These are phyloP conservation scores for Spodoptera littoralis DNA, from an alignment of 2,888 invertebrate species.

Conservation along the genomic window DNA sequence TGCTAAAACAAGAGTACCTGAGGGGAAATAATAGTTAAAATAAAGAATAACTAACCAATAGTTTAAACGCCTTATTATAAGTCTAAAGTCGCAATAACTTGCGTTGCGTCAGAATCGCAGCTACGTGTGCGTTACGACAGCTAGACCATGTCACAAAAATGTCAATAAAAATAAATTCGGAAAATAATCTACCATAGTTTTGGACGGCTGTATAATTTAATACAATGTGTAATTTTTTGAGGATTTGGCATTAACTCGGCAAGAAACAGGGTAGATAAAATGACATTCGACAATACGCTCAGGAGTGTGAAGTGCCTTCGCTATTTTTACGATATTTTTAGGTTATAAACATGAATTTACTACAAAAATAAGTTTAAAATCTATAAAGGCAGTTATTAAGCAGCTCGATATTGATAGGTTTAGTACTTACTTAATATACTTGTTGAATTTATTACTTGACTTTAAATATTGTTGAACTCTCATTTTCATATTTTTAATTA, in stretches of 20 bases:
- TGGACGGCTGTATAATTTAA: too few species aligned
- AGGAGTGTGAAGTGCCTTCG: constrained; percentile 72
- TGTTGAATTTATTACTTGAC: constrained; percentile 68
- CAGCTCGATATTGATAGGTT: constrained; percentile 64
- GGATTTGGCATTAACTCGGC: constrained; percentile 20
- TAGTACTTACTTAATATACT: constrained; percentile 58
- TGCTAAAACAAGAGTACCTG: constrained; percentile 54
- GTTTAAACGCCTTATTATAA: constrained; percentile 10
- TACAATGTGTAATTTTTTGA: too few species aligned
- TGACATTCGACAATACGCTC: constrained; percentile 77
- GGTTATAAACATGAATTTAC: constrained; percentile 62
- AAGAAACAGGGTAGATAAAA: constrained; percentile 78
- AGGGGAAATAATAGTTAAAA: constrained; percentile 32
- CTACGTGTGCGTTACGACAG: constrained; percentile 18
- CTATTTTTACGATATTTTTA: constrained; percentile 59
- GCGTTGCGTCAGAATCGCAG: neutral
- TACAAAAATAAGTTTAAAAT: constrained; percentile 52
- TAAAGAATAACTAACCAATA: constrained; percentile 12
- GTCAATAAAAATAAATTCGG: constrained; percentile 9
- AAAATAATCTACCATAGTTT: too few species aligned
- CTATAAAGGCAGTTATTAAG: constrained; percentile 55
- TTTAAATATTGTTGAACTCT: constrained; percentile 82
- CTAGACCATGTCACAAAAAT: constrained; percentile 43
- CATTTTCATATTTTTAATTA: constrained; percentile 67
- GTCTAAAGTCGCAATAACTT: constrained; percentile 2